Evolutionary conservation across 2,113 vertebrate species (phyloP).

Genomic region (Salminus brasiliensis): DNA sequence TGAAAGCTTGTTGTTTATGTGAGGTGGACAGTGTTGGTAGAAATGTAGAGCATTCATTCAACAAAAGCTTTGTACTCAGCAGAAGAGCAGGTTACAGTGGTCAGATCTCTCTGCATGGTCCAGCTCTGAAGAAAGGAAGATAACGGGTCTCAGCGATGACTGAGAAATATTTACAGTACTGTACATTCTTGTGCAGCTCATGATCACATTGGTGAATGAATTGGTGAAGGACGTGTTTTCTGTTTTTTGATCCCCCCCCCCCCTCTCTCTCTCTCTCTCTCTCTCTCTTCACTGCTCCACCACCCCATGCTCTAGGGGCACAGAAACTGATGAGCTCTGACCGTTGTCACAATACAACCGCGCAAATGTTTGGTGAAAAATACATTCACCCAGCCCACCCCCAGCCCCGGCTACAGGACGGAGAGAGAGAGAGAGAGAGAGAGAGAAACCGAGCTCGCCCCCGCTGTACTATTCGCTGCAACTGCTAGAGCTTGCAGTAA

Average conservation of each 20-base stretch:
- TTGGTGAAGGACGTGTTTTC: background rate
- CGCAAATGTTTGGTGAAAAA: slow-evolving; percentile 69
- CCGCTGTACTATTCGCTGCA: slow-evolving; percentile 72
- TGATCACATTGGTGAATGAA: no score
- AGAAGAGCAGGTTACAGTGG: no score
- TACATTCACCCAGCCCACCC: slow-evolving; percentile 49
- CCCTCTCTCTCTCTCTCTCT: slow-evolving; percentile 5
- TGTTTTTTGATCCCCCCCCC: slow-evolving; percentile 3
- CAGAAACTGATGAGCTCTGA: slow-evolving; percentile 68
- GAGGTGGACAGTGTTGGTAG: no score
- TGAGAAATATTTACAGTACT: no score
- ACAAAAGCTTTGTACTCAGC: no score
- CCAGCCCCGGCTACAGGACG: slow-evolving; percentile 62
- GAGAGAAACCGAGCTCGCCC: slow-evolving; percentile 57
- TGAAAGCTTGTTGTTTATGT: no score
- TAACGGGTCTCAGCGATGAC: no score
- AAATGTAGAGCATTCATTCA: no score
- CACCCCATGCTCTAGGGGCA: slow-evolving; percentile 50
- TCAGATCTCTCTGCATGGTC: no score
- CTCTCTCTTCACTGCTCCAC: slow-evolving; percentile 30
- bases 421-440: slow-evolving; percentile 51
- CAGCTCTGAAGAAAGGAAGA: no score
- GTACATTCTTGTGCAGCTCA: no score
- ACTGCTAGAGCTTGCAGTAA: slow-evolving; percentile 74
- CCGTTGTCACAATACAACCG: slow-evolving; percentile 71